A percentile compares a stretch with the other conserved stretches of the same genome.
phyloP scores from a whole-genome alignment of 2,113 vertebrate species.

The Colaptes auratus region DNA sequence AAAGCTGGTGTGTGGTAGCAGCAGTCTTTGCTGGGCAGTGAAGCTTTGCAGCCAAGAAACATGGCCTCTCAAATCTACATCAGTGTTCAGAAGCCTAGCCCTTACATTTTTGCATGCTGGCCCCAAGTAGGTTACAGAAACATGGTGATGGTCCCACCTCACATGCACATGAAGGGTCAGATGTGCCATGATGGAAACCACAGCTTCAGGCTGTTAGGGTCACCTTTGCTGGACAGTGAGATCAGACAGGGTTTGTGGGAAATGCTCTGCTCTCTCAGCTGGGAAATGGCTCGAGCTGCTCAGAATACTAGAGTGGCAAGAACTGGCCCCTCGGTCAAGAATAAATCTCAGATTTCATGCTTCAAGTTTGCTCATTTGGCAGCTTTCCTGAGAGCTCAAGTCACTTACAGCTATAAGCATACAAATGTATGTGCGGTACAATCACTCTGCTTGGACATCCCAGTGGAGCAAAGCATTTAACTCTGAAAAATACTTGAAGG shows the following conservation, averaged over 20 bases:
- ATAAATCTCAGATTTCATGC: neutral
- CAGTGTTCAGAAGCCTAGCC: neutral
- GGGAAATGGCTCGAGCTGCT: neutral
- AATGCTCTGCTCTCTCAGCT: neutral
- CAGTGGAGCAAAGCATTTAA: neutral
- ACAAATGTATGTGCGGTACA: neutral
- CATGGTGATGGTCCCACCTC: neutral
- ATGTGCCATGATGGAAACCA: neutral
- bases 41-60: neutral
- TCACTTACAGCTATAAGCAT: neutral
- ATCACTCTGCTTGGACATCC: neutral
- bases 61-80: neutral
- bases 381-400: neutral
- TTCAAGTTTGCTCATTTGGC: conserved; percentile 12
- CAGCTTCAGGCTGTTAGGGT: neutral
- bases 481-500: conserved; percentile 3
- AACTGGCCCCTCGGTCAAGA: neutral
- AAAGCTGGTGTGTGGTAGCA: neutral
- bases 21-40: neutral
- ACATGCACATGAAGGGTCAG: neutral
- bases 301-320: neutral
- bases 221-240: neutral
- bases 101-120: neutral
- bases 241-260: neutral
- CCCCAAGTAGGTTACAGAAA: neutral